Evolutionary conservation across 2,888 invertebrate species (phyloP).

Genomic region (Junonia oenone): DNA sequence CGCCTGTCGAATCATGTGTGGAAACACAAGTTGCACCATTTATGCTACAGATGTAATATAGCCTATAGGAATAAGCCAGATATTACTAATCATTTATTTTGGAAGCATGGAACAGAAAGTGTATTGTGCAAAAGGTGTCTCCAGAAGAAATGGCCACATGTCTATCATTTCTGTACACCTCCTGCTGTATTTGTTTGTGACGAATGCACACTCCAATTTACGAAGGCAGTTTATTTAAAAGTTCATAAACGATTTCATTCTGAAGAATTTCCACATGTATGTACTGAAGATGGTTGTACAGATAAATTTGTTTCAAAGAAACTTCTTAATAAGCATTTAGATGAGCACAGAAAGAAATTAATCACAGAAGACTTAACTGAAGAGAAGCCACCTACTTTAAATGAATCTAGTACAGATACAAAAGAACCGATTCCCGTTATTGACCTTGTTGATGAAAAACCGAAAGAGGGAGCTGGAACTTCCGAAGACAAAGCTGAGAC

Average conservation of each 20-base stretch:
- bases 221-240: constrained; percentile 87
- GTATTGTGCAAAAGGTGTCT: constrained; percentile 90
- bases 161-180: constrained; percentile 93
- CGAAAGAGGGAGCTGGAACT: constrained; percentile 52
- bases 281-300: constrained; percentile 84
- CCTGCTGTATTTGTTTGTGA: constrained; percentile 89
- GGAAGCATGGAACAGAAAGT: constrained; percentile 96
- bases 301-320: constrained; percentile 91
- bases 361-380: constrained; percentile 50
- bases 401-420: constrained; percentile 45
- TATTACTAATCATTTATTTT: constrained; percentile 92
- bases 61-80: constrained; percentile 93
- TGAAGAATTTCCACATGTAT: constrained; percentile 85
- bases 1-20: constrained; percentile 92
- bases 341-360: constrained; percentile 75
- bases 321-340: constrained; percentile 85
- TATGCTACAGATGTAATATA: constrained; percentile 92
- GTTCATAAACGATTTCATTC: constrained; percentile 91
- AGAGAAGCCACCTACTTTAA: constrained; percentile 40
- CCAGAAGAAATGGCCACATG: constrained; percentile 95
- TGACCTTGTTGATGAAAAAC: constrained; percentile 60
- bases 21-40: constrained; percentile 93
- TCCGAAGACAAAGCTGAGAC: constrained; percentile 52
- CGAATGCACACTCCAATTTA: constrained; percentile 87
- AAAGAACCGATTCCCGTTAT: constrained; percentile 56